A percentile compares a stretch with the other conserved stretches of the same genome.
Evolutionary conservation across 2,113 vertebrate genomes (phyloP).

Genomic region (Oreochromis spilurus): DNA sequence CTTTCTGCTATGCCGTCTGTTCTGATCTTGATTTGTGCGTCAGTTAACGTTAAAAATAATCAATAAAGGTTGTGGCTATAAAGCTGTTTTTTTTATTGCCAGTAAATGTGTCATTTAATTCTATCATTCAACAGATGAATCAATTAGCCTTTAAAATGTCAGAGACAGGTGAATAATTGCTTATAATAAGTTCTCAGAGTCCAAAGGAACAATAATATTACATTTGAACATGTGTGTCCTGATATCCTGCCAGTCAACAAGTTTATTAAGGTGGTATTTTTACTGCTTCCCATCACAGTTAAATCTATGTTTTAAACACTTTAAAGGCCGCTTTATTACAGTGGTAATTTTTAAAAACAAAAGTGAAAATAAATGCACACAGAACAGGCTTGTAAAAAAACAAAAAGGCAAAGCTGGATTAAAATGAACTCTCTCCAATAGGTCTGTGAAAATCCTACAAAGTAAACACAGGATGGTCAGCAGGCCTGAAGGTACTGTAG

Average conservation of each 20-base stretch:
- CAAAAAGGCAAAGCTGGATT: background rate
- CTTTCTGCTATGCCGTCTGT: accelerated
- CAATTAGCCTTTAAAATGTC: background rate
- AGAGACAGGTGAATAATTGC: background rate
- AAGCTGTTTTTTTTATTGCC: background rate
- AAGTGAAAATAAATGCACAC: background rate
- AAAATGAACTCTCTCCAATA: background rate
- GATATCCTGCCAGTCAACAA: too few species aligned
- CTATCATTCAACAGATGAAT: background rate
- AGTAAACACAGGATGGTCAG: background rate
- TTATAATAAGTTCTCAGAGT: too few species aligned
- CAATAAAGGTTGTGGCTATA: accelerated
- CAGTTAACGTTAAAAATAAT: background rate
- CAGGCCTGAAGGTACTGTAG: background rate
- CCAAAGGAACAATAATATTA: background rate
- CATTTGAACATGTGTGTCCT: background rate
- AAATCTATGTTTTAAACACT: background rate
- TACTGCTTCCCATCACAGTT: background rate
- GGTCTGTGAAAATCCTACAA: background rate
- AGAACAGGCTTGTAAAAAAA: background rate
- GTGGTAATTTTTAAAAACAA: background rate
- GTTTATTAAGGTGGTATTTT: background rate
- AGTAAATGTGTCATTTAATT: background rate
- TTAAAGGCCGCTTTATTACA: background rate
- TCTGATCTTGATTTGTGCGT: background rate